These are phyloP conservation scores for Catostylus mosaicus DNA, from an alignment of 30 jellyfish, hydroid and myxozoan genomes.

Conservation along the genomic window DNA sequence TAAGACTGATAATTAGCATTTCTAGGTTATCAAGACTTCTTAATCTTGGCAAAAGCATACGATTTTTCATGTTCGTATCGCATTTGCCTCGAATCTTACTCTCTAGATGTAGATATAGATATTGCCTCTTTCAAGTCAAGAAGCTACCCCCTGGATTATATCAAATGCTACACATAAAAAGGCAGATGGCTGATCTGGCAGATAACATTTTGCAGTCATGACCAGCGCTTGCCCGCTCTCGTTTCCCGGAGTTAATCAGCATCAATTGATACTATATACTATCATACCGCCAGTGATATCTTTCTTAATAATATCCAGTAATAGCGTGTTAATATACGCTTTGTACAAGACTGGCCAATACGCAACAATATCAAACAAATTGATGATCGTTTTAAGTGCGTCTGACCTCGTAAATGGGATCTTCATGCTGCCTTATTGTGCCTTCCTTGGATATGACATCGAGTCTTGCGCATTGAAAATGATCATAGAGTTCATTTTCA, in stretches of 20 bases:
- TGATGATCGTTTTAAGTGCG: slow-evolving; percentile 4
- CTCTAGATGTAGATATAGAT: no score
- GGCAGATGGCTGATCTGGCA: no score
- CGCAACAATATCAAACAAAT: slow-evolving; percentile 25
- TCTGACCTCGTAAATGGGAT: slow-evolving; percentile 18
- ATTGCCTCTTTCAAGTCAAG: no score
- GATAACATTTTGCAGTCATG: background rate
- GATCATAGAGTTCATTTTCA: slow-evolving; percentile 2
- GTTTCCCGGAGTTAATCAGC: background rate
- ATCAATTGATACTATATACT: background rate
- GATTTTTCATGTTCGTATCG: no score
- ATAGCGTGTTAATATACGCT: slow-evolving; percentile 13
- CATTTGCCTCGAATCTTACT: no score
- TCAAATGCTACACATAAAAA: no score
- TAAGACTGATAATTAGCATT: no score
- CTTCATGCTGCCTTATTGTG: slow-evolving; percentile 2
- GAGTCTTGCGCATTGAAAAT: slow-evolving; percentile 14
- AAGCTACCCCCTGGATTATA: no score
- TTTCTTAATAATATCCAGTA: background rate
- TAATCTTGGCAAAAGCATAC: no score
- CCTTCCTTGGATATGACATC: slow-evolving; percentile 5
- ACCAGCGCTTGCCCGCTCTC: background rate
- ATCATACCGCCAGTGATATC: slow-evolving; percentile 9
- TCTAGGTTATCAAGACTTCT: no score
- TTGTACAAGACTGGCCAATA: slow-evolving; percentile 24